phyloP scores from a whole-genome alignment of 2,888 invertebrate genomes.

The Frankliniella intonsa region DNA sequence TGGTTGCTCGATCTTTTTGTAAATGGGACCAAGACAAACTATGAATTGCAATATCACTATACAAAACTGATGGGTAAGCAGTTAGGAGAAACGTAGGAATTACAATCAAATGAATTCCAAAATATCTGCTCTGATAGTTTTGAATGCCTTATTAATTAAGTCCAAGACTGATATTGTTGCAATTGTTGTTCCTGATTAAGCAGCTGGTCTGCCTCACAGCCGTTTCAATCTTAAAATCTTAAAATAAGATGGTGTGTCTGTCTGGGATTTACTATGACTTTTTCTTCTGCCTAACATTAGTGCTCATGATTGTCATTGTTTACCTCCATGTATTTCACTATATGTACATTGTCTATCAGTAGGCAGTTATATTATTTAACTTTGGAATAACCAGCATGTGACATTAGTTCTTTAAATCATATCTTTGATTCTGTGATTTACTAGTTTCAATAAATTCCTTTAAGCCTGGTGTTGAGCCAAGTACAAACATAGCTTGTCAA shows the following conservation, averaged over 20 bases:
- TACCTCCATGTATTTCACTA: background rate
- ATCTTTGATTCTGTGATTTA: background rate
- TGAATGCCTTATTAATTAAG: background rate
- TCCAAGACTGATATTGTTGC: conserved; percentile 2
- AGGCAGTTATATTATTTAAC: background rate
- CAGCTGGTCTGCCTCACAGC: background rate
- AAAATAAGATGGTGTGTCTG: background rate
- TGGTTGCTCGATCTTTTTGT: background rate
- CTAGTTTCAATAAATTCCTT: background rate
- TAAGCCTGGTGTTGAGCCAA: background rate
- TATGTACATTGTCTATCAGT: background rate
- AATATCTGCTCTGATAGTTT: background rate
- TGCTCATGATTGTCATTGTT: background rate
- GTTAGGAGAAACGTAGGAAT: too few species aligned
- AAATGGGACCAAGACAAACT: background rate
- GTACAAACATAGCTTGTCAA: too few species aligned
- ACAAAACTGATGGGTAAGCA: background rate
- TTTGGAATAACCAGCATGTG: background rate
- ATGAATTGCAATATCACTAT: background rate
- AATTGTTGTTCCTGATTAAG: background rate
- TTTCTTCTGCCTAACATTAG: background rate
- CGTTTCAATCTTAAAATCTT: too few species aligned
- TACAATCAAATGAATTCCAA: too few species aligned
- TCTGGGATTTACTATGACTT: background rate
- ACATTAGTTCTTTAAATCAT: too few species aligned